Evolutionary conservation across 2,888 invertebrate species (phyloP).

Genomic region (Standfussiana lucernea): DNA sequence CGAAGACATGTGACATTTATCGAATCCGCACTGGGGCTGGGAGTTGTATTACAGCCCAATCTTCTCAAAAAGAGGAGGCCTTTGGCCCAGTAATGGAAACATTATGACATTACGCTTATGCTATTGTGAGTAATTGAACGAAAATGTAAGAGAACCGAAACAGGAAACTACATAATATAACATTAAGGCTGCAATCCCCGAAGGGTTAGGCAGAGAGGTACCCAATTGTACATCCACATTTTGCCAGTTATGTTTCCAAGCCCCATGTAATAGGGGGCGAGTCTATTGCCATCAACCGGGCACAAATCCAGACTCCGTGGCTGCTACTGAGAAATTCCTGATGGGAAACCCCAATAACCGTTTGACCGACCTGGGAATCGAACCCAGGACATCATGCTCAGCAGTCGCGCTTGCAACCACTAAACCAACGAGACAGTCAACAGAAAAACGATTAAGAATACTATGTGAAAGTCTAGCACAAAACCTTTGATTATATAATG

Average conservation of each 20-base stretch:
- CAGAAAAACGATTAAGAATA: not conserved
- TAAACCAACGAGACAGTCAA: not conserved
- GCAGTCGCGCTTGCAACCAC: not conserved
- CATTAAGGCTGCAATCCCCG: not conserved
- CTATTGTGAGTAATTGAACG: not conserved
- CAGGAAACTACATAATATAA: not conserved
- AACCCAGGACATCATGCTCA: not conserved
- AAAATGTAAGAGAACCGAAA: not conserved
- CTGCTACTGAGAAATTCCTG: not conserved
- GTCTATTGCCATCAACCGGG: not conserved
- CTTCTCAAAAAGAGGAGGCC: not conserved
- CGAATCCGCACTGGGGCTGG: not conserved
- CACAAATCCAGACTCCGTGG: not conserved
- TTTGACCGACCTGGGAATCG: not conserved
- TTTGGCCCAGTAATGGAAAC: not conserved
- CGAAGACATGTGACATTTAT: not conserved
- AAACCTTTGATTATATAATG: no score
- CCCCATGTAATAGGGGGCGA: not conserved
- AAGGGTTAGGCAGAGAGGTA: not conserved
- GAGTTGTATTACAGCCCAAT: not conserved
- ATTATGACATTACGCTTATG: not conserved
- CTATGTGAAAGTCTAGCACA: not conserved
- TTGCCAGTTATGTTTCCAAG: no score
- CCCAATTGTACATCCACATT: not conserved
- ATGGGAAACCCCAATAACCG: no score